phyloP scores from a whole-genome alignment of 2,888 invertebrate genomes.

The Athalia cordata region DNA sequence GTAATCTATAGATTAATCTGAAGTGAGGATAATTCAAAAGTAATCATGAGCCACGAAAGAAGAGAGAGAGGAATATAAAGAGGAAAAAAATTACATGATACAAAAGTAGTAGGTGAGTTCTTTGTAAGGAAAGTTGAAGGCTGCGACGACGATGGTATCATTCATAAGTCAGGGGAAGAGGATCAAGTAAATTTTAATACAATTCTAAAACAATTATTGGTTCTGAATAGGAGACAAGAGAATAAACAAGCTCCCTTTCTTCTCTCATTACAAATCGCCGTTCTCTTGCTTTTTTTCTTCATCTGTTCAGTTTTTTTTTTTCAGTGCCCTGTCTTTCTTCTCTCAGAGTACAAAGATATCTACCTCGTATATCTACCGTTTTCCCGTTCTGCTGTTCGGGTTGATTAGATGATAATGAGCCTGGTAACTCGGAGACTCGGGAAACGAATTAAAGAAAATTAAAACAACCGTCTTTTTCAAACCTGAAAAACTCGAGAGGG shows the following conservation, averaged over 20 bases:
- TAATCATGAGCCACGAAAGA: neutral
- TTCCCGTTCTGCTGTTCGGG: conserved; percentile 21
- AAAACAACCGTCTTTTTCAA: neutral
- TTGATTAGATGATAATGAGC: conserved; percentile 44
- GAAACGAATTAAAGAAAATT: conserved; percentile 30
- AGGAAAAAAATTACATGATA: neutral
- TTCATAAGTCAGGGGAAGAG: neutral
- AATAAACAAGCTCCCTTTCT: conserved; percentile 10
- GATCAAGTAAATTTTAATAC: conserved; percentile 27
- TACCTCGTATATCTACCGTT: neutral
- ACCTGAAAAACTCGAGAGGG: conserved; percentile 1
- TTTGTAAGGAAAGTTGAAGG: neutral
- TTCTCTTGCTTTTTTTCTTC: neutral
- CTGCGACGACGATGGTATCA: neutral
- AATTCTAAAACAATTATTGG: conserved; percentile 23
- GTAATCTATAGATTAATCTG: conserved; percentile 23
- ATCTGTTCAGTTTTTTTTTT: neutral
- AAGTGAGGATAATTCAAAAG: conserved; percentile 25
- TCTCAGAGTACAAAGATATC: neutral
- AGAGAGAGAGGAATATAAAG: neutral
- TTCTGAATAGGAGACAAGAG: neutral
- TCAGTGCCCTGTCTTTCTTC: neutral
- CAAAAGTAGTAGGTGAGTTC: neutral
- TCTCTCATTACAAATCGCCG: neutral
- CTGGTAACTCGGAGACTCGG: neutral